Base-by-base conservation (phyloP, 2,888 invertebrate genomes). In the Beris morrisii region DNA sequence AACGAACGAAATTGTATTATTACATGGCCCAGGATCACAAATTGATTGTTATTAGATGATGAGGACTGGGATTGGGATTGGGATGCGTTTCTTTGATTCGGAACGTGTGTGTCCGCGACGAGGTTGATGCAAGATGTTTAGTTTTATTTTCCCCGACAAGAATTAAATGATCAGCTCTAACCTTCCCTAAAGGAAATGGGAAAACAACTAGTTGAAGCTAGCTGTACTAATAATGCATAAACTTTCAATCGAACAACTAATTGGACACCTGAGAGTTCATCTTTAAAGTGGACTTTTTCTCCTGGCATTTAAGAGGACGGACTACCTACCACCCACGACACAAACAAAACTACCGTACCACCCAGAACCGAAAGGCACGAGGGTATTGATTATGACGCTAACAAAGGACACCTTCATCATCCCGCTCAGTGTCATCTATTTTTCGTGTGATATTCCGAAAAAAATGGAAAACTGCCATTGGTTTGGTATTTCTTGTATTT, bases 1-100 rank as follows among this genome's bases (percentile, higher is more conserved):
- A 72, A 73, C 72, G 72, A 69, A 72, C 50, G 69, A 72, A 72
- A 72, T 72, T 72, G 71, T 69, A 65, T 69, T 69, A 69, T 69
- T 69, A 67, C 59, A 69, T 56, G 52, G 65, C 52, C 52, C 64
- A 44, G 65, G 57, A 57, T 50, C 28, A 56, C 48, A 65, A 65
- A 65, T 65, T 65, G 65, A 65, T 65, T 65, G 65, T 57, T 65
- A 65, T 65, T 64, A 64, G 64, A 54, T 50, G 61, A 61, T 61
- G 61, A 52, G 15, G 50, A 52, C 38, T 61, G 38, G 7, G 22
- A 22, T 22, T 22, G 22, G 22, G 22, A 22, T 22, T 22, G 38
- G 61, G 43, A 52, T 61, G 52, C 61, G 61, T 61, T 61, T 32
- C 61, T 61, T 38, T 61, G 15, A 61, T 61, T 61, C 43, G 50